Evolutionary conservation across 2,888 invertebrate genomes (phyloP).

Genomic region (Boloria euphrosyne): DNA sequence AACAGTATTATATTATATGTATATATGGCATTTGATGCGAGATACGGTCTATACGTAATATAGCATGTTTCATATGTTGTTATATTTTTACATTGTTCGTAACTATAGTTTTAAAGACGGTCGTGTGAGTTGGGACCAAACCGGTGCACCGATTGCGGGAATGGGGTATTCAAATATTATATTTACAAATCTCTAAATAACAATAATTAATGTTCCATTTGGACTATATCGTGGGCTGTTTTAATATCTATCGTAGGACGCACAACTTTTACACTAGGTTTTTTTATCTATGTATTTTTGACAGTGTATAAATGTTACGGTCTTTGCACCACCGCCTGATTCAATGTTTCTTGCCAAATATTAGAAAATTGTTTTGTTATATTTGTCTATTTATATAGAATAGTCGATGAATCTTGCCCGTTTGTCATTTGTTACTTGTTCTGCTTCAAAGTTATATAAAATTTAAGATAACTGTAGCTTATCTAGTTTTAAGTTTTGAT

Average conservation of each 20-base stretch:
- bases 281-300: slow-evolving; percentile 45
- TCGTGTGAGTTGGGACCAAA: slow-evolving; percentile 69
- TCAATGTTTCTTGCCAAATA: slow-evolving; percentile 44
- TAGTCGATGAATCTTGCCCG: slow-evolving; percentile 26
- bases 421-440: slow-evolving; percentile 20
- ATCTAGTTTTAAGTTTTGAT: slow-evolving; percentile 30
- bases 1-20: slow-evolving; percentile 55
- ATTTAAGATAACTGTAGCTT: slow-evolving; percentile 25
- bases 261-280: slow-evolving; percentile 45
- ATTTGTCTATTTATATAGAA: slow-evolving; percentile 11
- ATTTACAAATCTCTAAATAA: slow-evolving; percentile 30
- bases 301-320: slow-evolving; percentile 43
- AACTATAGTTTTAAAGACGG: slow-evolving; percentile 44
- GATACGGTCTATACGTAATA: slow-evolving; percentile 70
- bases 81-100: slow-evolving; percentile 46
- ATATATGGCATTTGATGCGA: slow-evolving; percentile 67
- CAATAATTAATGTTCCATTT: slow-evolving; percentile 46
- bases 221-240: slow-evolving; percentile 55
- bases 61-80: slow-evolving; percentile 55
- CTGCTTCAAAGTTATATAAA: slow-evolving; percentile 11
- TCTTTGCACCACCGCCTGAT: slow-evolving; percentile 48
- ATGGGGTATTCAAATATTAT: slow-evolving; percentile 52
- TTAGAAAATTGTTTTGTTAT: slow-evolving; percentile 15
- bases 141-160: slow-evolving; percentile 70
- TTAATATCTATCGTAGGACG: slow-evolving; percentile 60